A percentile compares a stretch with the other conserved stretches of the same genome.
These are phyloP conservation scores for Hyphantria cunea DNA, from an alignment of 1,140 invertebrate genomes.

Conservation along the genomic window DNA sequence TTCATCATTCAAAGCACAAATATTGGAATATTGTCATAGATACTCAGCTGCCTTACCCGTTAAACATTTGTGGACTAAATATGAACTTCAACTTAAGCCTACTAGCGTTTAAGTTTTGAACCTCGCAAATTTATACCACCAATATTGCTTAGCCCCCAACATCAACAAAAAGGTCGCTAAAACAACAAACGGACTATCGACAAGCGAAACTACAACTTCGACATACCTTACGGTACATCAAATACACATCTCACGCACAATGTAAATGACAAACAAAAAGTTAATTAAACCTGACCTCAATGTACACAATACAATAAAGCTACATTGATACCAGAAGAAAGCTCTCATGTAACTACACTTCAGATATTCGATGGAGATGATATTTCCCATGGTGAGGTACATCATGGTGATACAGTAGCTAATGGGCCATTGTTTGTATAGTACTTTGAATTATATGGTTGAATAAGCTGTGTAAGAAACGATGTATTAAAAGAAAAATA, in stretches of 20 bases:
- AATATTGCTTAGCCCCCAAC: too few species aligned
- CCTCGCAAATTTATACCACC: too few species aligned
- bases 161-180: too few species aligned
- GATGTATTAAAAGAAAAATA: not conserved
- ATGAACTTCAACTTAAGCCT: too few species aligned
- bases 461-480: not conserved
- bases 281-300: constrained; percentile 38
- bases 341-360: constrained; percentile 9
- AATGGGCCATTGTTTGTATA: constrained; percentile 14
- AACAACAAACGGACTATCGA: too few species aligned
- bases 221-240: constrained; percentile 8
- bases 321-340: constrained; percentile 13
- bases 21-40: too few species aligned
- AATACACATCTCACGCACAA: constrained; percentile 23
- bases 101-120: too few species aligned
- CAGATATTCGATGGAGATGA: not conserved
- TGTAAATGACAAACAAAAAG: constrained; percentile 34
- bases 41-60: too few species aligned
- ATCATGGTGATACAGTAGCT: constrained; percentile 8
- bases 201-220: not conserved
- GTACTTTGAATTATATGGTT: not conserved
- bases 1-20: too few species aligned
- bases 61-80: too few species aligned
- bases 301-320: constrained; percentile 23
- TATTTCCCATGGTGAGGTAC: not conserved